Evolutionary conservation across 2,113 vertebrate genomes (phyloP).

Genomic region (Emydura subglobosa): DNA sequence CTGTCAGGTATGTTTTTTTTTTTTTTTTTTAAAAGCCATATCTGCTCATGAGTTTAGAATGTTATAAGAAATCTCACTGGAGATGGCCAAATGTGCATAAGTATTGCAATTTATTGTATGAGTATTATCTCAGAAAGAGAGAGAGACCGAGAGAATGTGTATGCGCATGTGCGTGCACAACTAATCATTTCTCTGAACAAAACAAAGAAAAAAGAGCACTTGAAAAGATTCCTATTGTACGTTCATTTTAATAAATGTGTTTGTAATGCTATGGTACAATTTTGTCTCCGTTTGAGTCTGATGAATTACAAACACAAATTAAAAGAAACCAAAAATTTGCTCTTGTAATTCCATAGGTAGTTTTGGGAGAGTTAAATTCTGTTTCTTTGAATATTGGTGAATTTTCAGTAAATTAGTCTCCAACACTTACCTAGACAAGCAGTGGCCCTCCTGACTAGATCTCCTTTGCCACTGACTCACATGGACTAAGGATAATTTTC

Average conservation of each 20-base stretch:
- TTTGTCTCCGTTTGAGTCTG: not conserved
- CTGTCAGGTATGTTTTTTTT: not conserved
- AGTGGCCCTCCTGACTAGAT: not conserved
- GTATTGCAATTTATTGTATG: not conserved
- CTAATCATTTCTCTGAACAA: not conserved
- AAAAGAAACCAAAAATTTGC: not conserved
- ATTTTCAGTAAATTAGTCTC: not conserved
- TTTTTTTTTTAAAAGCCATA: not conserved
- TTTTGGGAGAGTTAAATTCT: not conserved
- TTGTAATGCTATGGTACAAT: not conserved
- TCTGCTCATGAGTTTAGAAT: not conserved
- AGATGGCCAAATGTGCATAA: not conserved
- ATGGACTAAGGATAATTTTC: not conserved
- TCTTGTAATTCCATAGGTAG: not conserved
- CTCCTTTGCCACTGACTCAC: not conserved
- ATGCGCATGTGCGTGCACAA: not conserved
- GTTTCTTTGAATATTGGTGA: not conserved
- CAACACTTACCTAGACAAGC: not conserved
- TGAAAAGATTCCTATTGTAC: not conserved
- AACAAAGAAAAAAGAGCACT: not conserved
- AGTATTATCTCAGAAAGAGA: not conserved
- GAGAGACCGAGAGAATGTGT: not conserved
- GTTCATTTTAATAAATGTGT: not conserved
- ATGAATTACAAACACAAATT: not conserved
- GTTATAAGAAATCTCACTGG: not conserved